These are phyloP conservation scores for Oxyruncus cristatus DNA, from an alignment of 2,113 vertebrate genomes.

Conservation along the genomic window DNA sequence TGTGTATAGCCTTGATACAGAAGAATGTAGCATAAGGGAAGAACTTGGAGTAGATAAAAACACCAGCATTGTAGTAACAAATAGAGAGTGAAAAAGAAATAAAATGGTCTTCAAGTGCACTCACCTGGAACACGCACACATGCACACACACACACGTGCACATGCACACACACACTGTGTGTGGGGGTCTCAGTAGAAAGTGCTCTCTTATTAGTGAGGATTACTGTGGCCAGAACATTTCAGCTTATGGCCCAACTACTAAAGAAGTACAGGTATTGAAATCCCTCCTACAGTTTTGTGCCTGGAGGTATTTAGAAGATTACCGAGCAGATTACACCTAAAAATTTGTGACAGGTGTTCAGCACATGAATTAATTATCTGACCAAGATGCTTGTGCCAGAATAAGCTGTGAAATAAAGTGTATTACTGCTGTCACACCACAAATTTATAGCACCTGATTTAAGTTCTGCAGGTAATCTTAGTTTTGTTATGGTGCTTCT, in stretches of 20 bases:
- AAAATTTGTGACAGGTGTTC: conserved; percentile 23
- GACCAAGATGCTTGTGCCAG: not conserved
- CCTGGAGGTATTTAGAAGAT: conserved; percentile 36
- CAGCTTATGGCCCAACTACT: not conserved
- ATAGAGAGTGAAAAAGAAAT: not conserved
- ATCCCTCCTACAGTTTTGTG: conserved; percentile 2
- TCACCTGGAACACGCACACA: not conserved
- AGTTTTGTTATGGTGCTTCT: not conserved
- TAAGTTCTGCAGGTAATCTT: not conserved
- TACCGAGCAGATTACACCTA: conserved; percentile 13
- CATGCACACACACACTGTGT: not conserved
- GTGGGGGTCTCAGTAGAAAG: not conserved
- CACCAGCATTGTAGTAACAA: not conserved
- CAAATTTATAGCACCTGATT: not conserved
- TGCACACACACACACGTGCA: not conserved
- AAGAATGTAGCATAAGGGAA: not conserved
- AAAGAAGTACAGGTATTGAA: conserved; percentile 12
- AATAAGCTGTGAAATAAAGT: conserved; percentile 41
- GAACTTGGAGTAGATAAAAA: not conserved
- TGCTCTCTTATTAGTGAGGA: conserved; percentile 30
- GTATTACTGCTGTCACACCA: not conserved
- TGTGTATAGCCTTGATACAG: not conserved
- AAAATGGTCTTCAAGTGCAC: not conserved
- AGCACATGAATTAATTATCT: conserved; percentile 3
- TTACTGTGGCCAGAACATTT: conserved; percentile 33